Base-by-base conservation (phyloP, 2,888 invertebrate genomes). In the Lamellibrachia satsuma region DNA sequence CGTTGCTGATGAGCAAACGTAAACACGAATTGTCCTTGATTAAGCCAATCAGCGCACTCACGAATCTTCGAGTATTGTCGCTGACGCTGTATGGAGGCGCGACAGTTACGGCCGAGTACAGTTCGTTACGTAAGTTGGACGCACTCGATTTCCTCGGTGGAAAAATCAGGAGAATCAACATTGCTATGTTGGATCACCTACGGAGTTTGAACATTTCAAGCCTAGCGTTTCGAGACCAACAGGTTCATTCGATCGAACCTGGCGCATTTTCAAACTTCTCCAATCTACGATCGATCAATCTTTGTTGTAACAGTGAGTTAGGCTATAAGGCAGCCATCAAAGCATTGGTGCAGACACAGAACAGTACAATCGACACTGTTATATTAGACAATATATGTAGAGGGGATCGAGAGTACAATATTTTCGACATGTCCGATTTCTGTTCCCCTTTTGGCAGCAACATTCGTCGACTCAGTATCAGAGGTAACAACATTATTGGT, bases 201-300 rank as follows among this genome's bases (percentile, higher is more conserved):
- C 75, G 75, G 22, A 75, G 75, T 75, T 75, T 75, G 75, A 75
- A 75, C 75, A 75, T 75, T 75, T 22, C 75, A 75, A 75, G 75
- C 75, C 15, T 75, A 75, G 22, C n/a, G n/a, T 75, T 75, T 15
- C 75, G 75, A 15, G n/a, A 15, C 4, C 22, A 75, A 4, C 4
- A 3, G 6, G 22, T 75, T 22, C 75, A 75, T 4, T 75, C 75
- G n/a, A 75, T 75, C 22, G 75, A 75, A 22, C 75, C 75, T n/a
- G 75, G 75, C n/a, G 75, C 75, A 75, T 75, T 75, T 75, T 75
- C 75, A 75, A 75, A 75, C 75, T 75, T 75, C 75, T 22, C 75
- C 75, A 75, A 15, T 75, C 75, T 75, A 75, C 75, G 75, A 75
- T 75, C 75, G 75, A 75, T 75, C 75, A 75, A 75, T 75, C 75